Percentiles rank a stretch among this genome's conserved stretches.
These are phyloP conservation scores for Porites cylindrica DNA, from an alignment of 92 coral and sea anemone species.

Conservation along the genomic window DNA sequence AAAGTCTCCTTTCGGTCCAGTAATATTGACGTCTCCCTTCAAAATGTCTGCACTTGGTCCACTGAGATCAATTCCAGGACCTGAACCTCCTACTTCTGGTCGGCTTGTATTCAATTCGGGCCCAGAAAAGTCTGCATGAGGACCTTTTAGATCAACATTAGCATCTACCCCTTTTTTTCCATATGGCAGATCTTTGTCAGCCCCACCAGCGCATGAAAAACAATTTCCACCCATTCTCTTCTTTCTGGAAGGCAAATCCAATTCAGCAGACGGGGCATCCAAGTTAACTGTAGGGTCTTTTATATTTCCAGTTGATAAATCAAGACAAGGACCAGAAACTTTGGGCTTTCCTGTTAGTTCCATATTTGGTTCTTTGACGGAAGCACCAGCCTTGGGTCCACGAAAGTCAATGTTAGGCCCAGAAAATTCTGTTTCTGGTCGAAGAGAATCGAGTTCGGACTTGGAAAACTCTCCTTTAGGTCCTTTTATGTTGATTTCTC, in stretches of 20 bases:
- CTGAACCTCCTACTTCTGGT: neutral
- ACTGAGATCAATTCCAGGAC: conserved; percentile 16
- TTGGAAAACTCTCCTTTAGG: neutral
- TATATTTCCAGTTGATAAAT: neutral
- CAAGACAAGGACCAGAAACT: conserved; percentile 34
- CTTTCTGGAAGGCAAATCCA: conserved; percentile 4
- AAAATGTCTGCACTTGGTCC: neutral
- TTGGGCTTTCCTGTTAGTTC: conserved; percentile 1
- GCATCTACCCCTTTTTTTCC: neutral
- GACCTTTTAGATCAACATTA: neutral
- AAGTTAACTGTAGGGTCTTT: conserved; percentile 11
- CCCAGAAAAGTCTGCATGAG: neutral
- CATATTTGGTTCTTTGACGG: neutral
- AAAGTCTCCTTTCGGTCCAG: too few relatives aligned
- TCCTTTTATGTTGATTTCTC: neutral
- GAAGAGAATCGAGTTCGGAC: neutral
- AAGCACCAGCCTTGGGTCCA: neutral
- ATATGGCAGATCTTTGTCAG: conserved; percentile 38
- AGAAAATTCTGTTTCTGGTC: neutral
- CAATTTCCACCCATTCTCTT: conserved; percentile 15
- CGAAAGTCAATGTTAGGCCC: conserved; percentile 21
- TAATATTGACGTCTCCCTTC: too few relatives aligned
- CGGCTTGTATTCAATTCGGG: neutral
- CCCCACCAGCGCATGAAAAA: conserved; percentile 25
- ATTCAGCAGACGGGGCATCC: conserved; percentile 1